Percentiles rank a stretch among this genome's conserved stretches.
Conservation (phyloP, 1,140 invertebrate genomes). For the Coenobita brevimanus region DNA sequence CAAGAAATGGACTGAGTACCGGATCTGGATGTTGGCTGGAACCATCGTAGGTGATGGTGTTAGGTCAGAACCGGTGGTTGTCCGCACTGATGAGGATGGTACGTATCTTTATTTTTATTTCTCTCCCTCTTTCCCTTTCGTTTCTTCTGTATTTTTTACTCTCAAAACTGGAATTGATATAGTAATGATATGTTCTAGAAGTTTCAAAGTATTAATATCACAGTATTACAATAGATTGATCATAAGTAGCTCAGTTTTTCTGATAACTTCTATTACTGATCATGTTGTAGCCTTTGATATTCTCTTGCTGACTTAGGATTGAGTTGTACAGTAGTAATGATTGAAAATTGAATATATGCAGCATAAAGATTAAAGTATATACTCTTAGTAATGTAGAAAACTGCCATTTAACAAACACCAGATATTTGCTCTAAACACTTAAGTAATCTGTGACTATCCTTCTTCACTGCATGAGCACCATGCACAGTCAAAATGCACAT, state of each 20-base stretch:
- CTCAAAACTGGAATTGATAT: too few relatives aligned
- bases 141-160: neutral
- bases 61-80: slow-evolving; percentile 88
- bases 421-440: slow-evolving; percentile 54
- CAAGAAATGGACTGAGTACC: slow-evolving; percentile 95
- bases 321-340: too few relatives aligned
- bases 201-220: neutral
- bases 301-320: too few relatives aligned
- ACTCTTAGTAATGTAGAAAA: slow-evolving; percentile 4
- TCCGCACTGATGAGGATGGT: slow-evolving; percentile 98
- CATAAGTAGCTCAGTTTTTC: too few relatives aligned
- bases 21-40: slow-evolving; percentile 94
- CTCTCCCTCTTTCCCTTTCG: neutral
- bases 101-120: slow-evolving; percentile 78
- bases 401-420: slow-evolving; percentile 45
- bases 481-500: slow-evolving; percentile 63
- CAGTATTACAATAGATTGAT: slow-evolving; percentile 20
- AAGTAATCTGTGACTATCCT: slow-evolving; percentile 60
- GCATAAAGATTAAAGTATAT: too few relatives aligned
- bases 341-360: too few relatives aligned
- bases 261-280: slow-evolving; percentile 7
- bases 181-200: too few relatives aligned
- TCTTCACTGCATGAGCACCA: slow-evolving; percentile 66
- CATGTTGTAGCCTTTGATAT: slow-evolving; percentile 4
- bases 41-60: slow-evolving; percentile 95